Evolutionary conservation across 2,113 vertebrate genomes (phyloP), one percentile per base, ranked within the genome.

Genomic region (Eclectus roratus): DNA sequence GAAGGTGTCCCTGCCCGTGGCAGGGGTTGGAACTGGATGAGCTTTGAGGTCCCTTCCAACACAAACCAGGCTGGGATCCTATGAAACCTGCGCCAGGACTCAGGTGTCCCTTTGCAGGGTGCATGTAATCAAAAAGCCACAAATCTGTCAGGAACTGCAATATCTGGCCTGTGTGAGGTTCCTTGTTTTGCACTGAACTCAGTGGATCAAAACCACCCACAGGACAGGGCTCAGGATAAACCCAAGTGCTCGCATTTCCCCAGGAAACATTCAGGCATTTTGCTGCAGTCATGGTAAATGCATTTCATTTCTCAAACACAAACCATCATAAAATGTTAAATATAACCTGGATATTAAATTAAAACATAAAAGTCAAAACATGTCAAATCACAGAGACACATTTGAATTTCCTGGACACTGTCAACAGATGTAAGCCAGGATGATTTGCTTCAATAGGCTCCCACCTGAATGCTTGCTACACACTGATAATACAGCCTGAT

Each of bases 321-420:
- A 71, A 49, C 43, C 72, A 24, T 50, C 90, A 92, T 70, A 90
- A 91, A 94, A 93, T 8, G 29, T 91, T 94, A 90, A 94, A 85
- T 80, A 80, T 49, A 94, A 94, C 68, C 79, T 90, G 68, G 83
- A 86, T 96, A 95, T 91, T 66, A 91, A 88, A 92, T 92, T 94
- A 92, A 96, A 94, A 91, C 52, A 73, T 69, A 70, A 66, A 94
- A 88, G 85, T 91, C 94, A 95, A 95, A 95, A 94, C 91, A 90
- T 3, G 12, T 74, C 88, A 91, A 93, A 90, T 80, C 79, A 66
- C 69, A 95, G 85, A 65, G 71, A 80, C 44, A 29, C 41, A 80
- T 76, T 79, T 91, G 84, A 91, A 89, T 94, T 82, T 94, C 71
- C 93, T 91, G 89, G 91, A 95, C 81, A 11, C 50, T 76, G 87